Evolutionary conservation across 2,888 invertebrate genomes (phyloP), one percentile per base, ranked within the genome.

Genomic region (Ophioninae sp.): DNA sequence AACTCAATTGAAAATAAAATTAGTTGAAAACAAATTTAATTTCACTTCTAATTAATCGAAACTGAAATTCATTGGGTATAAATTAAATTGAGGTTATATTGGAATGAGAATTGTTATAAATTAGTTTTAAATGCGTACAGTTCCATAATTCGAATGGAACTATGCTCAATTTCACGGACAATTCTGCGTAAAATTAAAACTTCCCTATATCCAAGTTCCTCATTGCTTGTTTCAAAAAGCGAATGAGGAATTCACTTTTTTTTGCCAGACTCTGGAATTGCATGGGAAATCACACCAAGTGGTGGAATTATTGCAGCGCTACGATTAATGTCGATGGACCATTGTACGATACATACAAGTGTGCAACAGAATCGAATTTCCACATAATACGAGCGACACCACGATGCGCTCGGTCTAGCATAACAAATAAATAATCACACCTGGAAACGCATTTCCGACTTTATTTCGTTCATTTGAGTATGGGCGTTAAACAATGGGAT

Each of bases 361-460:
- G 6, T 51, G 44, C 9, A 22, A 39, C 22, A 10, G 22, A 75
- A 72, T 72, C 72, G 22, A 20, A 37, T 56, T 30, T 13, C 23
- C 7, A 51, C 30, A 13, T 41, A 22, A 61, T 63, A 69, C 30
- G 63, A 69, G 63, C 22, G 20, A 37, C n/a, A 56, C 56, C 51
- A 51, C 20, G 37, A 37, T 23, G 8, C 44, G 39, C 20, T 20
- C 37, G 63, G 44, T 59, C 39, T 73, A 8, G 67, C 30, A 41
- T 68, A 67, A 23, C 20, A 17, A 67, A 69, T 61, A 10, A 56
- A 68, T 77, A 77, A 61, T 68, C 23, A 44, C 23, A 59, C 44
- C 23, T 30, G 44, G 13, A 30, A 77, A 61, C n/a, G 20, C 10
- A 13, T 10, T 56, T 17, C n/a, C 2, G 17, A 23, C 9, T 61